phyloP scores from a whole-genome alignment of 2,888 invertebrate species.

The Acleris sparsana region DNA sequence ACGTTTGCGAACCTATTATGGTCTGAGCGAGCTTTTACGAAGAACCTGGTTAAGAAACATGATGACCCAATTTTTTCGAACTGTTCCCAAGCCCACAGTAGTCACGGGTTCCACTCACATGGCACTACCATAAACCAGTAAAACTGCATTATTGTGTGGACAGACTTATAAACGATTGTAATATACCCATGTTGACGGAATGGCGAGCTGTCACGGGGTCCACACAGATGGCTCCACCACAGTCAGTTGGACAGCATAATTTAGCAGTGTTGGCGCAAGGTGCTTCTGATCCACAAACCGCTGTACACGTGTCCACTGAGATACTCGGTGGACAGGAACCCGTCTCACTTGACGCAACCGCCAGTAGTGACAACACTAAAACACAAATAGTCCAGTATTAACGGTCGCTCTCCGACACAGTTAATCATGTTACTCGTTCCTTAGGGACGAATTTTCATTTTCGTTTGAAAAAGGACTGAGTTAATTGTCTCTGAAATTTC shows the following conservation, averaged over 20 bases:
- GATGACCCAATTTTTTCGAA: too few species aligned
- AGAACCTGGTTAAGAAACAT: too few species aligned
- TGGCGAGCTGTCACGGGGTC: constrained; percentile 68
- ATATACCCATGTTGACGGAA: constrained; percentile 61
- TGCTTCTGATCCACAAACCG: constrained; percentile 63
- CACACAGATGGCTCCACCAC: constrained; percentile 77
- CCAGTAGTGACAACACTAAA: constrained; percentile 3
- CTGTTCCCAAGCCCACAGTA: too few species aligned
- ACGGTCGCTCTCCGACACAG: too few species aligned
- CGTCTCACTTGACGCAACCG: constrained; percentile 39
- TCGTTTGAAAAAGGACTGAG: too few species aligned
- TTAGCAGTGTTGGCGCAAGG: constrained; percentile 66
- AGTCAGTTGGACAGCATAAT: constrained; percentile 75
- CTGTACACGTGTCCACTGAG: constrained; percentile 75
- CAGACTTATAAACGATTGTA: too few species aligned
- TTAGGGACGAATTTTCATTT: too few species aligned
- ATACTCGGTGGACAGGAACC: constrained; percentile 83
- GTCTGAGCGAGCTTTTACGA: too few species aligned
- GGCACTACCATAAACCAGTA: constrained; percentile 48
- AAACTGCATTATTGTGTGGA: constrained; percentile 59
- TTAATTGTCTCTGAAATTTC: too few species aligned
- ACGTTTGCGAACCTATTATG: too few species aligned
- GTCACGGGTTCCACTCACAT: constrained; percentile 31
- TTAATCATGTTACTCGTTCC: too few species aligned
- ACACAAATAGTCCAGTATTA: too few species aligned